A percentile compares a stretch with the other conserved stretches of the same genome.
phyloP scores from a whole-genome alignment of 2,113 vertebrate species.

The Otocyon megalotis region DNA sequence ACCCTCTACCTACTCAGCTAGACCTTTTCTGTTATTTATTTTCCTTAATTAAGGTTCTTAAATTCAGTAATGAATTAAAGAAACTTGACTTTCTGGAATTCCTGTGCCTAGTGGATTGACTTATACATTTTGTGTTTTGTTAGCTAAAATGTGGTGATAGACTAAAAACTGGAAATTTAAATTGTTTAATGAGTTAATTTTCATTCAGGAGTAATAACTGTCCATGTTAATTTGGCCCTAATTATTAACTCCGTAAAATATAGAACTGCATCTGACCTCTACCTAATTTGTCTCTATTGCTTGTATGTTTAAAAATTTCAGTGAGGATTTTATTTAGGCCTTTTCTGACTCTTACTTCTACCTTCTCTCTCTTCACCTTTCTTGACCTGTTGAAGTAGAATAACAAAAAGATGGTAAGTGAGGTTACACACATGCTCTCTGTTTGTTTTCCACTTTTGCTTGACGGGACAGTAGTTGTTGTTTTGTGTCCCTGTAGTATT shows the following conservation, averaged over 20 bases:
- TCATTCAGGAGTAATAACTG: slow-evolving; percentile 67
- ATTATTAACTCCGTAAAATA: slow-evolving; percentile 83
- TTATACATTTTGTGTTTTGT: slow-evolving; percentile 66
- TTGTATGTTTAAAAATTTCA: slow-evolving; percentile 88
- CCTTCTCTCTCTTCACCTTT: slow-evolving; percentile 93
- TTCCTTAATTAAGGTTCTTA: slow-evolving; percentile 67
- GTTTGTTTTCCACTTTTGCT: slow-evolving; percentile 89
- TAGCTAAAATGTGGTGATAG: slow-evolving; percentile 74
- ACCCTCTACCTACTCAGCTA: slow-evolving; percentile 36
- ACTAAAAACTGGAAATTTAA: slow-evolving; percentile 67
- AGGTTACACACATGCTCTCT: slow-evolving; percentile 89
- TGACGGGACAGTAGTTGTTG: slow-evolving; percentile 86
- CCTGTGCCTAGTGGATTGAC: slow-evolving; percentile 63
- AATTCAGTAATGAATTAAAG: slow-evolving; percentile 67
- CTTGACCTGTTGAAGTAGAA: slow-evolving; percentile 97
- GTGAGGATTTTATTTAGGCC: slow-evolving; percentile 87
- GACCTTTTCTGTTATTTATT: slow-evolving; percentile 61
- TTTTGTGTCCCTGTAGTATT: slow-evolving; percentile 84
- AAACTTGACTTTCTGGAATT: slow-evolving; percentile 69
- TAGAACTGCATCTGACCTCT: slow-evolving; percentile 85
- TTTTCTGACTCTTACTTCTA: slow-evolving; percentile 92
- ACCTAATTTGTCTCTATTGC: slow-evolving; percentile 87
- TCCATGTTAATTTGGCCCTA: slow-evolving; percentile 81
- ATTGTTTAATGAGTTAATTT: slow-evolving; percentile 70
- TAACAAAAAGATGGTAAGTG: slow-evolving; percentile 99